Conservation (phyloP, 2,113 vertebrate genomes). For the Raja brachyura region DNA sequence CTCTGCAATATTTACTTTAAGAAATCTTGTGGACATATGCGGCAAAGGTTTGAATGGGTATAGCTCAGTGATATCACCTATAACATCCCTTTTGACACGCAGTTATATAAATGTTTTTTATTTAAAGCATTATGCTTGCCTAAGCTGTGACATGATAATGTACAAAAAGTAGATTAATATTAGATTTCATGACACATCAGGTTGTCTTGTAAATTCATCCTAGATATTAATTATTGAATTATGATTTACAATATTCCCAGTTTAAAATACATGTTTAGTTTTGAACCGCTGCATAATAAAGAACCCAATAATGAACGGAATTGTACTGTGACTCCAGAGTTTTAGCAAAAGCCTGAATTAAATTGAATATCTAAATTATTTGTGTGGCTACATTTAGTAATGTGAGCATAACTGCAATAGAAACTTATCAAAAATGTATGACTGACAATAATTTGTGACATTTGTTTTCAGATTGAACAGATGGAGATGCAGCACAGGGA, state of each 20-base stretch:
- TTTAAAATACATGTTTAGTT: background rate
- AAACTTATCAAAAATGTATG: background rate
- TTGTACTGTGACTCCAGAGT: background rate
- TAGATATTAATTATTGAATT: background rate
- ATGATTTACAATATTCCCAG: background rate
- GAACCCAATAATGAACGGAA: background rate
- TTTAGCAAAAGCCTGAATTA: background rate
- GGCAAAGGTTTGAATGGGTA: background rate
- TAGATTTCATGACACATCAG: background rate
- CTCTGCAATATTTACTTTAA: background rate
- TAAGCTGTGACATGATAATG: background rate
- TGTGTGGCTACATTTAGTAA: background rate
- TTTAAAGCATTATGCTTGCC: background rate
- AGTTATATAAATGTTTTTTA: background rate
- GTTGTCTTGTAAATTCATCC: background rate
- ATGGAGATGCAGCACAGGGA: conserved; percentile 49
- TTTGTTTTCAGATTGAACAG: conserved; percentile 45
- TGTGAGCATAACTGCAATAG: background rate
- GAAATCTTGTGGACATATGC: background rate
- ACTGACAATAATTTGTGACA: background rate
- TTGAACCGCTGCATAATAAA: background rate
- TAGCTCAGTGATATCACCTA: background rate
- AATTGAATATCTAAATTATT: background rate
- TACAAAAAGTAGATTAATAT: background rate
- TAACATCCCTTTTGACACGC: background rate